phyloP scores from a whole-genome alignment of 2,888 invertebrate genomes.

The Molanna angustata region DNA sequence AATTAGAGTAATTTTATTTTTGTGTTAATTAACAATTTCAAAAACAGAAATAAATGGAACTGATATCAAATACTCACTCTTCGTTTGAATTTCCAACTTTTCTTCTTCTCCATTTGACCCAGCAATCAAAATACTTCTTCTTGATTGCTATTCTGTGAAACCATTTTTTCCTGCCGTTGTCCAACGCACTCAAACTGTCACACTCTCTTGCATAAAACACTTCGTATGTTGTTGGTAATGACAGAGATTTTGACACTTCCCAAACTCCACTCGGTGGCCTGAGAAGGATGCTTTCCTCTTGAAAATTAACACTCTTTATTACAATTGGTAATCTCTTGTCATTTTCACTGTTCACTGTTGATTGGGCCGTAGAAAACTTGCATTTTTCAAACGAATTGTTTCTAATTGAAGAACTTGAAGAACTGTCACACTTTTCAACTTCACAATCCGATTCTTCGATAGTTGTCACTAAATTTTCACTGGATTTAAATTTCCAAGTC shows the following conservation, averaged over 20 bases:
- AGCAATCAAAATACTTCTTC: constrained; percentile 49
- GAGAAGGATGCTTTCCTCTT: constrained; percentile 19
- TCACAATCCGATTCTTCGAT: neutral
- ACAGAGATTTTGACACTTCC: constrained; percentile 4
- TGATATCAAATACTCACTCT: constrained; percentile 48
- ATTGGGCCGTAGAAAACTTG: neutral
- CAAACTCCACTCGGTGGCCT: constrained; percentile 17
- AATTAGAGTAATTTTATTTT: neutral
- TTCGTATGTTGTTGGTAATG: constrained; percentile 32
- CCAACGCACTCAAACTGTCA: constrained; percentile 36
- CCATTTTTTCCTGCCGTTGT: constrained; percentile 43
- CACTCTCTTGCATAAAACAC: constrained; percentile 24
- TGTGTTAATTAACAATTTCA: neutral
- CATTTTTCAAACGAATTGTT: constrained; percentile 8
- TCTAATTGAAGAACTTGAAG: neutral
- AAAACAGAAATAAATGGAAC: constrained; percentile 10
- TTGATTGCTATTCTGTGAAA: constrained; percentile 45
- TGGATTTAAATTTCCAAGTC: constrained; percentile 8
- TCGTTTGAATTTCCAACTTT: constrained; percentile 27
- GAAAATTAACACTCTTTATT: constrained; percentile 21
- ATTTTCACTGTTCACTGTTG: neutral
- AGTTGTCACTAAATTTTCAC: constrained; percentile 1
- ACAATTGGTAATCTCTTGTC: constrained; percentile 9
- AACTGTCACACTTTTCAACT: neutral
- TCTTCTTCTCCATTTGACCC: constrained; percentile 46